Percentiles rank a stretch among this genome's conserved stretches.
These are phyloP conservation scores for Neotoxoptera formosana DNA, from an alignment of 1,140 invertebrate genomes.

Conservation along the genomic window DNA sequence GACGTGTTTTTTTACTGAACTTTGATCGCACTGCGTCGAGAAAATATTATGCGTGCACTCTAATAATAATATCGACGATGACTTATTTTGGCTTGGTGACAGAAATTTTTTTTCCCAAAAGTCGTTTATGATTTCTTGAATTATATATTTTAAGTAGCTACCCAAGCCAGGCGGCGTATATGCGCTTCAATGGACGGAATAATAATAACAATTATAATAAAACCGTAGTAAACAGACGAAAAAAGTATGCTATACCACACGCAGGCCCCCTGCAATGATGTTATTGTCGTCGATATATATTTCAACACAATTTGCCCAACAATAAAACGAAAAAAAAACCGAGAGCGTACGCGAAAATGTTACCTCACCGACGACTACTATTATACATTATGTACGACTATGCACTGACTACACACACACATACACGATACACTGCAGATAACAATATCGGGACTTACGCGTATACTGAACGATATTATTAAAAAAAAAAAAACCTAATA, in stretches of 20 bases:
- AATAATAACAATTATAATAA: not conserved
- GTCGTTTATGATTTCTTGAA: too few species aligned
- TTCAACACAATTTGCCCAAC: not conserved
- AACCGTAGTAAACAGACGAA: not conserved
- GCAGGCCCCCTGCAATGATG: not conserved
- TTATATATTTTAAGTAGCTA: not conserved
- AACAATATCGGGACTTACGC: not conserved
- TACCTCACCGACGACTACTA: not conserved
- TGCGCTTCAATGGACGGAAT: not conserved
- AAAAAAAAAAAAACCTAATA: not conserved
- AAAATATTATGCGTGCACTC: not conserved
- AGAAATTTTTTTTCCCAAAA: not conserved
- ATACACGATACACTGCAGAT: not conserved
- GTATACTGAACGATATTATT: slow-evolving; percentile 2
- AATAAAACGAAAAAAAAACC: not conserved
- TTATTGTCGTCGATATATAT: not conserved
- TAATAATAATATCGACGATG: slow-evolving; percentile 37
- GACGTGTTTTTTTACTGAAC: not conserved
- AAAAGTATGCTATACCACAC: not conserved
- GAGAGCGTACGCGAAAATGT: not conserved
- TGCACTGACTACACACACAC: not conserved
- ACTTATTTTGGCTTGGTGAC: not conserved
- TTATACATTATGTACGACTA: not conserved
- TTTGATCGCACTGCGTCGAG: not conserved
- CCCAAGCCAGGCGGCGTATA: not conserved